Base-by-base conservation (phyloP, 1,140 invertebrate species). In the Magallana ariakensis region DNA sequence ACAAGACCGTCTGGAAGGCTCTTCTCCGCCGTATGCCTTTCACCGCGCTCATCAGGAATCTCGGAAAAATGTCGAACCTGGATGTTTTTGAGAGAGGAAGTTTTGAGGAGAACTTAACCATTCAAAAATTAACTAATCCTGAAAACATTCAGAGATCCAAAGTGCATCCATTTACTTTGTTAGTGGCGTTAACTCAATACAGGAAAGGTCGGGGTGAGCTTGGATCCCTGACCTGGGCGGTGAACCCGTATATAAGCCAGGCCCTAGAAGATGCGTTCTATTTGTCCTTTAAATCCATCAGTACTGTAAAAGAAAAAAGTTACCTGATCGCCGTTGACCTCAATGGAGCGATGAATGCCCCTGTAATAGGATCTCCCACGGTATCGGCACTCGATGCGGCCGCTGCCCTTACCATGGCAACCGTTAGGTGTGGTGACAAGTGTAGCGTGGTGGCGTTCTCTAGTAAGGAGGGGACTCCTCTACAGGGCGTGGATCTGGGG, bases 251-350 rank as follows among this genome's bases (percentile, higher is more conserved):
- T 8, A 75, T 75, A 10, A 26, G 66, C 22, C 6, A 19, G 22
- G 22, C 22, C 19, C 66, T 75, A 11, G 66, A 75, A 75, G 66
- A 75, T 26, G 66, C 22, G 1, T 26, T 75, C 10, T 75, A 75
- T 22, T 75, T 75, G 9, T 75, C 66, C 9, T 75, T 75, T 22
- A 0, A 33, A 9, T 13, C 22, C 15, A 10, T 75, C 66, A 75
- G 22, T 11, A 19, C 95, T 22, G 96, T 96, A 3, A 93, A 94
- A 7, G 33, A 46, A 5, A 46, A 96, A 85, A 94, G 95, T 53
- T 96, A 95, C 89, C 92, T 96, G 82, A 91, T 97, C 22, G 96
- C 96, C 33, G 93, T 96, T 19, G 96, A 96, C 88, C 95, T 96
- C 57, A 95, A 95, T 82, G 94, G 95, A 87, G 91, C 94, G 62